A percentile compares a stretch with the other conserved stretches of the same genome.
phyloP scores from a whole-genome alignment of 2,113 vertebrate genomes.

The Dipodomys spectabilis region DNA sequence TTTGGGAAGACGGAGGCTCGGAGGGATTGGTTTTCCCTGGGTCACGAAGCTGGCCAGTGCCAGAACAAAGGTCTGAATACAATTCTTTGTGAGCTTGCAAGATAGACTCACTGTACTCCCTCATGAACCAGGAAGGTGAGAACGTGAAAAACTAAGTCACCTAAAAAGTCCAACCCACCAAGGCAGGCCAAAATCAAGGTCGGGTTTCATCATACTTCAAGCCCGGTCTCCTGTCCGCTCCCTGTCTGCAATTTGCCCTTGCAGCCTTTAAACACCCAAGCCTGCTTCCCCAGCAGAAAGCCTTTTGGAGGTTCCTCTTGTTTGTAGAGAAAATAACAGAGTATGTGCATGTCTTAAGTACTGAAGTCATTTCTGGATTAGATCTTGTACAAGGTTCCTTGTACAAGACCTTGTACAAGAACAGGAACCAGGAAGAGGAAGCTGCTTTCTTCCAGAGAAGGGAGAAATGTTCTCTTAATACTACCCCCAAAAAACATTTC shows the following conservation, averaged over 20 bases:
- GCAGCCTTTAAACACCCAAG: not conserved
- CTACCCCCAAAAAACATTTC: not conserved
- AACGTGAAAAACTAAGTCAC: not conserved
- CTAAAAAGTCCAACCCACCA: not conserved
- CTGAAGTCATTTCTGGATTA: not conserved
- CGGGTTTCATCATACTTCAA: not conserved
- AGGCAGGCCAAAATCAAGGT: not conserved
- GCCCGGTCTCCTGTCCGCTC: not conserved
- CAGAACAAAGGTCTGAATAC: not conserved
- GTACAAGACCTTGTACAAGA: not conserved
- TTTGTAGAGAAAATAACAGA: not conserved
- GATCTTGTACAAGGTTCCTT: not conserved
- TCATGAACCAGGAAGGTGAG: not conserved
- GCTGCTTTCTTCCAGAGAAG: not conserved
- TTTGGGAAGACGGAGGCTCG: not conserved
- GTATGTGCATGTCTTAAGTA: not conserved
- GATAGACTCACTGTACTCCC: not conserved
- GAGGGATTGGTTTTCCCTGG: not conserved
- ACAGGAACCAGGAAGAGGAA: not conserved
- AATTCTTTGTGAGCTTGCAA: not conserved
- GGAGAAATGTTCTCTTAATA: not conserved
- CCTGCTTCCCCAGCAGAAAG: too few relatives aligned
- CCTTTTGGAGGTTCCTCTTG: too few relatives aligned
- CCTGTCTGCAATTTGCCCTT: not conserved
- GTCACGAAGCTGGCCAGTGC: not conserved